phyloP scores from a whole-genome alignment of 2,797 vertebrate genomes.

The Amazonetta brasiliensis region DNA sequence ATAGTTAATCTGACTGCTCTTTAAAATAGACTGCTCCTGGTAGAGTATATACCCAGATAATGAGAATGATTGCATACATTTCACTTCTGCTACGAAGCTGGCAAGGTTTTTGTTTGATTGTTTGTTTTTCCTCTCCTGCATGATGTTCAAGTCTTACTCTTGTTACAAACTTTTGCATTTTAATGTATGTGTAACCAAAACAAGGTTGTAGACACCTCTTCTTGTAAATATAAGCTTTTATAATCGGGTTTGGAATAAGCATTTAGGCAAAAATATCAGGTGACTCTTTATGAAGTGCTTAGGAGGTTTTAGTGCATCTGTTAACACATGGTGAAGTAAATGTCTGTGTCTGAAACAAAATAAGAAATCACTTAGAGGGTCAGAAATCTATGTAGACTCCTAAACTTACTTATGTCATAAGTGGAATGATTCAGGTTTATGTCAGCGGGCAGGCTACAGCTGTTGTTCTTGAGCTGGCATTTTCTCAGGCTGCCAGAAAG shows the following conservation, averaged over 20 bases:
- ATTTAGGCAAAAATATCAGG: background rate
- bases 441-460: slow-evolving; percentile 76
- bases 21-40: background rate
- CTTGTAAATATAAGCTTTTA: background rate
- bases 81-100: background rate
- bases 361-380: slow-evolving; percentile 8
- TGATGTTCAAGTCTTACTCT: background rate
- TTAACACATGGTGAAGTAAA: background rate
- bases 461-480: slow-evolving; percentile 78
- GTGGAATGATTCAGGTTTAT: slow-evolving; percentile 77
- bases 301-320: background rate
- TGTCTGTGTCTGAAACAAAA: background rate
- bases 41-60: background rate
- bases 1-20: background rate
- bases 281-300: background rate
- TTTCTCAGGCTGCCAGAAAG: slow-evolving; percentile 81
- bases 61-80: background rate
- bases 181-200: background rate
- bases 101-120: background rate
- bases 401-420: slow-evolving; percentile 67
- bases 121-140: background rate
- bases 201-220: background rate
- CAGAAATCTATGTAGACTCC: slow-evolving; percentile 16
- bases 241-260: background rate
- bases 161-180: background rate